Percentiles rank a stretch among this genome's conserved stretches.
Evolutionary conservation across 2,113 vertebrate species (phyloP).

Genomic region (Podarcis raffonei): DNA sequence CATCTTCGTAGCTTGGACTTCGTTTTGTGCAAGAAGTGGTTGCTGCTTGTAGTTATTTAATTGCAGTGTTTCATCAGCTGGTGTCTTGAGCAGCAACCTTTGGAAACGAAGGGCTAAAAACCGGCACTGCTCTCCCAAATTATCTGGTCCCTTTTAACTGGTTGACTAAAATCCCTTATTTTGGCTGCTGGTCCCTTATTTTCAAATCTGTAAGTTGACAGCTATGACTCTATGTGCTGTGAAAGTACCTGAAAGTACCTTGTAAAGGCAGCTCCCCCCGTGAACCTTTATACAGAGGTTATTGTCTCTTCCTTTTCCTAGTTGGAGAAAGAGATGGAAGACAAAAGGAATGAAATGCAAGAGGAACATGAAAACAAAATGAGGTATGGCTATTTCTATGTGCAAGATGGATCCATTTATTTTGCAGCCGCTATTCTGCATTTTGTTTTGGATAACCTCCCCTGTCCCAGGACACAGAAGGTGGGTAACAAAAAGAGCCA

Average conservation of each 20-base stretch:
- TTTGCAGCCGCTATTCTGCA: background rate
- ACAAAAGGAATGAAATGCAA: conserved; percentile 53
- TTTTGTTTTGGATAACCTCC: background rate
- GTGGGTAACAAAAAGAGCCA: background rate
- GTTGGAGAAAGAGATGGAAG: conserved; percentile 62
- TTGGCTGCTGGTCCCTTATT: too few species aligned
- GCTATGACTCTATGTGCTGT: background rate
- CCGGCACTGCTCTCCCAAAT: too few species aligned
- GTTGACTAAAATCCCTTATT: too few species aligned
- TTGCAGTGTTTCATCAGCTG: too few species aligned
- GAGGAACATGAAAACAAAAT: conserved; percentile 56
- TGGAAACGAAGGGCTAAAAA: too few species aligned
- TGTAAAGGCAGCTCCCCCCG: background rate
- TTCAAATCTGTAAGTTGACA: too few species aligned
- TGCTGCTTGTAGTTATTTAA: too few species aligned
- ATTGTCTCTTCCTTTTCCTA: conserved; percentile 34
- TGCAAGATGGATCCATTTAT: background rate
- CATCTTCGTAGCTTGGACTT: too few species aligned
- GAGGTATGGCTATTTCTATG: conserved; percentile 45
- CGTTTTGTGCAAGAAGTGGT: too few species aligned
- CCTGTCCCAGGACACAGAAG: background rate
- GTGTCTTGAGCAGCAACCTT: too few species aligned
- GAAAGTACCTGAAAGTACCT: background rate
- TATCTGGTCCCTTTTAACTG: too few species aligned
- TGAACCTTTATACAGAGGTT: too few species aligned